Base-by-base conservation (phyloP, 2,113 vertebrate genomes). In the Riparia riparia region DNA sequence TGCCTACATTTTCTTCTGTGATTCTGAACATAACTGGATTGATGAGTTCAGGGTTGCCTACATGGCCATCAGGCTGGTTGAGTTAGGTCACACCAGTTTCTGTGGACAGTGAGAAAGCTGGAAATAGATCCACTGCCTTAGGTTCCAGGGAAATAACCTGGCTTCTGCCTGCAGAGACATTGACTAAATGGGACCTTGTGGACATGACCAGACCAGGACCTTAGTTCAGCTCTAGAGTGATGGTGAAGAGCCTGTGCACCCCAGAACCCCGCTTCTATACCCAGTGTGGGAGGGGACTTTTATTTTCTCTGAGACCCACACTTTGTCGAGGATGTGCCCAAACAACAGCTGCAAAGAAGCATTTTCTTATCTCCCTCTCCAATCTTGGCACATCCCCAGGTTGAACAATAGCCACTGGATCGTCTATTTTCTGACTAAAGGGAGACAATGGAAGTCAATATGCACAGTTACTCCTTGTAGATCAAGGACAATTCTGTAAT, bases 301-400 rank as follows among this genome's bases (percentile, higher is more conserved):
- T 57, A 6, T 68, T 87, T 78, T 74, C 79, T 90, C 14, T 1
- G 1, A 42, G 53, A 39, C n/a, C 16, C 29, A 51, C 73, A 4
- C 21, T 18, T 54, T 12, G 39, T 84, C 44, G 77, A 89, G 80
- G 82, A 92, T 79, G 16, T 90, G 92, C 60, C 60, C 68, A 4
- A 96, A 93, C 82, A 96, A 49, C 95, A 95, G 92, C 95, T 94
- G 92, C 84, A 89, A 86, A 85, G 41, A 32, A 2, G 24, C 15
- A 60, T 74, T 92, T 81, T 95, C 71, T 88, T 93, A 95, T 95
- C 88, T 86, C 72, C 17, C 22, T 61, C 73, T 84, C 68, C n/a
- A 64, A 34, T 93, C 90, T 53, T 68, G 96, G 92, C 83, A 54
- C 37, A 39, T 42, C 65, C 61, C 82, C 95, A 90, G n/a, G 37